These are phyloP conservation scores for Scaptomyza montana DNA, from an alignment of 1,140 invertebrate genomes.

Conservation along the genomic window DNA sequence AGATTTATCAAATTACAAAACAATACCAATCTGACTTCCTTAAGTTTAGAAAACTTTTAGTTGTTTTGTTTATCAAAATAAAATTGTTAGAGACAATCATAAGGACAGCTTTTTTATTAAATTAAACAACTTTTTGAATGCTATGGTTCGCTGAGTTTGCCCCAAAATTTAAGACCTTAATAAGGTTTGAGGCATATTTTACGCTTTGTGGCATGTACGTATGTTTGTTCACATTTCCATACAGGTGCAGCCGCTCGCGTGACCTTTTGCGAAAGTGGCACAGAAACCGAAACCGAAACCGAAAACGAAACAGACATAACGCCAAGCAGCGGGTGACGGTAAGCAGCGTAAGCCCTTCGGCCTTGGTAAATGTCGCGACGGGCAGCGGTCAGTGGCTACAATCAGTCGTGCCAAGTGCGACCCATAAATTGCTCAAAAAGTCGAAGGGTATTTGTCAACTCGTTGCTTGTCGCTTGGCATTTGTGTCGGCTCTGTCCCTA, in stretches of 20 bases:
- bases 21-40: too few relatives aligned
- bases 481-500: slow-evolving; percentile 28
- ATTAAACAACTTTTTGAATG: too few relatives aligned
- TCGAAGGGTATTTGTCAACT: slow-evolving; percentile 79
- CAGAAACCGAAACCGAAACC: slow-evolving; percentile 27
- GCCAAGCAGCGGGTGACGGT: slow-evolving; percentile 5
- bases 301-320: background rate
- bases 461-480: slow-evolving; percentile 49
- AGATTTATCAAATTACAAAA: too few relatives aligned
- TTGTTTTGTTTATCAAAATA: too few relatives aligned
- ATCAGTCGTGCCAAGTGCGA: slow-evolving; percentile 71
- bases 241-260: slow-evolving; percentile 40
- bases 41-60: too few relatives aligned
- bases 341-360: slow-evolving; percentile 67
- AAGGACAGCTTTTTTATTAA: too few relatives aligned
- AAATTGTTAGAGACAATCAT: too few relatives aligned
- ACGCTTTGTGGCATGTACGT: background rate
- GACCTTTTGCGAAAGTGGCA: slow-evolving; percentile 70
- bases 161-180: too few relatives aligned
- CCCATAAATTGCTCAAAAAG: slow-evolving; percentile 76
- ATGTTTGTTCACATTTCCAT: background rate
- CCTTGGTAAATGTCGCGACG: slow-evolving; percentile 57
- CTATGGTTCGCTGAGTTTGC: too few relatives aligned
- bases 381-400: slow-evolving; percentile 60
- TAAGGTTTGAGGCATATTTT: background rate